A percentile compares a stretch with the other conserved stretches of the same genome.
Conservation (phyloP, 92 coral and sea anemone species). For the Heliopora coerulea region DNA sequence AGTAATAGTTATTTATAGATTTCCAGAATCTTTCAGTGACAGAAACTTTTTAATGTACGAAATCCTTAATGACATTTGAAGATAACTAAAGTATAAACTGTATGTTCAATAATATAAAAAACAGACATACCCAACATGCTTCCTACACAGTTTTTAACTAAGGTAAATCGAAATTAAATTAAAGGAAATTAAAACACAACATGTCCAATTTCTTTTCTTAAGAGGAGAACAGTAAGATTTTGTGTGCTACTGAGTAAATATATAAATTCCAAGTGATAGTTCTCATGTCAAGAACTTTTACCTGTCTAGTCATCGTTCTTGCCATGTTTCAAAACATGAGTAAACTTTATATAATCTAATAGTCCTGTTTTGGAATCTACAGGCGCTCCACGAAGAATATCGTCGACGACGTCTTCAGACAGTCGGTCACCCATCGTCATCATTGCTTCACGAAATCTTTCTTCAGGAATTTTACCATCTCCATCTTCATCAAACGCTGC, state of each 20-base stretch:
- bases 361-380: constrained; percentile 79
- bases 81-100: too few relatives aligned
- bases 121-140: too few relatives aligned
- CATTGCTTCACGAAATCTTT: constrained; percentile 86
- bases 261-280: neutral
- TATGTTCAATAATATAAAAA: too few relatives aligned
- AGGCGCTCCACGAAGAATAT: constrained; percentile 96
- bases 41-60: too few relatives aligned
- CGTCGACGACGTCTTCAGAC: constrained; percentile 94
- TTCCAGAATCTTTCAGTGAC: too few relatives aligned
- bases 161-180: too few relatives aligned
- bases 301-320: constrained; percentile 85
- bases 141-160: too few relatives aligned
- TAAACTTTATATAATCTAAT: constrained; percentile 79
- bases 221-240: too few relatives aligned
- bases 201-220: too few relatives aligned
- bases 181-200: too few relatives aligned
- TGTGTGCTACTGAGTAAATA: neutral
- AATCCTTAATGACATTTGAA: too few relatives aligned
- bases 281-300: neutral
- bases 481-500: constrained; percentile 95
- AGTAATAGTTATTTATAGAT: too few relatives aligned
- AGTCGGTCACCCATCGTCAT: constrained; percentile 95
- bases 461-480: constrained; percentile 77
- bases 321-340: constrained; percentile 95